These are phyloP conservation scores for Tragelaphus strepsiceros DNA, from an alignment of 2,113 vertebrate species.

Conservation along the genomic window DNA sequence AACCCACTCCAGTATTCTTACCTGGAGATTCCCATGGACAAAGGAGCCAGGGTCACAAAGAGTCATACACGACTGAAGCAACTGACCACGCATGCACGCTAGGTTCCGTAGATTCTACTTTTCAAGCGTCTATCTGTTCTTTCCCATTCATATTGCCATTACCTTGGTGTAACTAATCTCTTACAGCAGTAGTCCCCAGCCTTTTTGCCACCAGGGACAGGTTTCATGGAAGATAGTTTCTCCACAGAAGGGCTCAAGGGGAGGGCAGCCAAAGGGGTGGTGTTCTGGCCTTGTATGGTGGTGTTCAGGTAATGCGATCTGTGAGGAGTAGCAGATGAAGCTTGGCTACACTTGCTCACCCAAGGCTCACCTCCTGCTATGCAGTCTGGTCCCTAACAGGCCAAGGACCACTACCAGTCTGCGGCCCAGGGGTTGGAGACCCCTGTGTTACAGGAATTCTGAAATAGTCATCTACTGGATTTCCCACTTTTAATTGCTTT, in stretches of 20 bases:
- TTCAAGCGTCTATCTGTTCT: not conserved
- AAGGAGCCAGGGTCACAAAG: not conserved
- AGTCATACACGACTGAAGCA: not conserved
- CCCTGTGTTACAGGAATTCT: not conserved
- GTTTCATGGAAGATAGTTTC: not conserved
- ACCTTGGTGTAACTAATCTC: not conserved
- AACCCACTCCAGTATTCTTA: not conserved
- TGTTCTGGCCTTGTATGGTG: not conserved
- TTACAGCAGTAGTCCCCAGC: not conserved
- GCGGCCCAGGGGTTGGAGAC: not conserved
- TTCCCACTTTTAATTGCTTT: slow-evolving; percentile 10
- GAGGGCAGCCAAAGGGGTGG: not conserved
- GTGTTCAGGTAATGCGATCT: not conserved
- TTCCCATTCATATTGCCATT: not conserved
- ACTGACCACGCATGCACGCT: not conserved
- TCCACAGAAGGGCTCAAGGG: not conserved
- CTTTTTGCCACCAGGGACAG: not conserved
- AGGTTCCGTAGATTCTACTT: not conserved
- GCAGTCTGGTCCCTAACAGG: not conserved
- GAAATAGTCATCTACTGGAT: not conserved
- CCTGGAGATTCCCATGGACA: not conserved
- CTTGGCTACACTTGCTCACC: not conserved
- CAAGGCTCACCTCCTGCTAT: not conserved
- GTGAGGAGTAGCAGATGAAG: not conserved
- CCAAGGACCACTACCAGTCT: not conserved